These are phyloP conservation scores for Oenanthe melanoleuca DNA, from an alignment of 2,113 vertebrate species.

Conservation along the genomic window DNA sequence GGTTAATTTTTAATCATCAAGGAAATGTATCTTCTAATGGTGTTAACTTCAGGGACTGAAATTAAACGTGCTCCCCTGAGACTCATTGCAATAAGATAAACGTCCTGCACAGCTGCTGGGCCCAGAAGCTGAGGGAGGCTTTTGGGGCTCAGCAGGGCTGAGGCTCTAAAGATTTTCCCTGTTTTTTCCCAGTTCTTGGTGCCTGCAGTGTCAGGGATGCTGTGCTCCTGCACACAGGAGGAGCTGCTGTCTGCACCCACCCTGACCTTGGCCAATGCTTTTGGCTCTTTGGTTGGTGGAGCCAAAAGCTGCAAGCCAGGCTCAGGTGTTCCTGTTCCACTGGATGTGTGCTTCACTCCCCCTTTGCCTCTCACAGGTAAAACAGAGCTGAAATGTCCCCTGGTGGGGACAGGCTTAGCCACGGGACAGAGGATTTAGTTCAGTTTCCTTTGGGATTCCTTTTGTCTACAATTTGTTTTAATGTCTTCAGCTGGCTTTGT, in stretches of 20 bases:
- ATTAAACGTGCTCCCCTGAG: conserved; percentile 15
- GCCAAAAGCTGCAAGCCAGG: neutral
- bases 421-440: neutral
- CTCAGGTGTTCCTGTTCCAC: neutral
- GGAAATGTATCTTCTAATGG: conserved; percentile 64
- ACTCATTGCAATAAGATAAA: neutral
- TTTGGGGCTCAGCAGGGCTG: neutral
- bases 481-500: neutral
- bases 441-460: neutral
- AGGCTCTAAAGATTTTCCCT: neutral
- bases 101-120: neutral
- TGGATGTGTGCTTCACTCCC: neutral
- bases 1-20: conserved; percentile 77
- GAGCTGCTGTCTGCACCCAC: neutral
- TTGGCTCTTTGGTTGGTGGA: neutral
- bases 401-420: neutral
- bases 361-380: neutral
- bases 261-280: neutral
- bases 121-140: neutral
- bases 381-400: neutral
- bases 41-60: conserved; percentile 48
- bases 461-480: neutral
- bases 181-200: neutral
- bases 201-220: neutral
- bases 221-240: neutral